Evolutionary conservation across 1,140 invertebrate species (phyloP).

Genomic region (Zaprionus davidi): DNA sequence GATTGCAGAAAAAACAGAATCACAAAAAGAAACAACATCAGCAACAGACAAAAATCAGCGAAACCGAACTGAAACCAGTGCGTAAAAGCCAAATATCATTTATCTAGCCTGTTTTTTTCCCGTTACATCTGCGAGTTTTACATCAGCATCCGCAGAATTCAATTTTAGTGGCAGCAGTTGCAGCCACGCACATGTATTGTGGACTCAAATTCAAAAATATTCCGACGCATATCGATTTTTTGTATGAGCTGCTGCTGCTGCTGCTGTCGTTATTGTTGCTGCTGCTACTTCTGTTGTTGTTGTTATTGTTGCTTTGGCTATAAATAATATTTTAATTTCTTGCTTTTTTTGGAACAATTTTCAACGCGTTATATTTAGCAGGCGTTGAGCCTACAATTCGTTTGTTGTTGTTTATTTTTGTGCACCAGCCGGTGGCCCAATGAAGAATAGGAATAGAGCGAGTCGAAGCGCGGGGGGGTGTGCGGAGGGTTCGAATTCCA

Average conservation of each 20-base stretch:
- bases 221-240: slow-evolving; percentile 66
- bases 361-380: slow-evolving; percentile 72
- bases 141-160: slow-evolving; percentile 55
- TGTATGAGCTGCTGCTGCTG: slow-evolving; percentile 28
- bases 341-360: slow-evolving; percentile 77
- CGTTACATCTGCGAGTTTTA: slow-evolving; percentile 56
- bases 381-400: slow-evolving; percentile 71
- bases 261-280: slow-evolving; percentile 10
- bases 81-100: slow-evolving; percentile 40
- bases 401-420: slow-evolving; percentile 77
- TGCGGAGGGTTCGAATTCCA: neutral
- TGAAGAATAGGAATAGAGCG: neutral
- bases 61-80: slow-evolving; percentile 7
- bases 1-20: slow-evolving; percentile 6
- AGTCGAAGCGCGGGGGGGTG: neutral
- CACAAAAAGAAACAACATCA: neutral
- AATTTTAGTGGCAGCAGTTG: slow-evolving; percentile 39
- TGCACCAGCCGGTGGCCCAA: slow-evolving; percentile 37
- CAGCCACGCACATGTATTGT: slow-evolving; percentile 26
- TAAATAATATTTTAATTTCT: slow-evolving; percentile 81
- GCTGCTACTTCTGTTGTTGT: slow-evolving; percentile 7
- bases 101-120: slow-evolving; percentile 55
- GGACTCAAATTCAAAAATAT: slow-evolving; percentile 62
- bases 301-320: slow-evolving; percentile 52
- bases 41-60: neutral